These are phyloP conservation scores for Amphibalanus amphitrite DNA, from an alignment of 1,140 invertebrate genomes.

Conservation along the genomic window DNA sequence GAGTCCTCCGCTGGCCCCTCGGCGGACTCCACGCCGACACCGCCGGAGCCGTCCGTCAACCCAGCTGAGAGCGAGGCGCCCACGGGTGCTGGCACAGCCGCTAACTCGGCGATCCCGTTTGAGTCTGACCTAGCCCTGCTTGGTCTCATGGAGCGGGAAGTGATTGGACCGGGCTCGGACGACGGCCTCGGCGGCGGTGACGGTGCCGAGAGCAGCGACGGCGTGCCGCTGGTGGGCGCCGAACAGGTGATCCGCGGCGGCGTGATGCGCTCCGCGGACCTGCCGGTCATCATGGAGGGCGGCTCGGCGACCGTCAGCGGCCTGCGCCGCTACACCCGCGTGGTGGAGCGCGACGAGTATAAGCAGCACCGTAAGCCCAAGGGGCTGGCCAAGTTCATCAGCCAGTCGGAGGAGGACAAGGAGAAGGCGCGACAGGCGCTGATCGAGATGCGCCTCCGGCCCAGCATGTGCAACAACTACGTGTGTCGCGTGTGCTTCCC, in stretches of 20 bases:
- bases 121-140: background rate
- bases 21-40: no score
- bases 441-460: constrained; percentile 24
- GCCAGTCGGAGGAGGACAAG: constrained; percentile 22
- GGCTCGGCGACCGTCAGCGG: background rate
- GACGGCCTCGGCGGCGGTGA: no score
- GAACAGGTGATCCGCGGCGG: background rate
- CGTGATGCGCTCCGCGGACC: background rate
- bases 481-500: constrained; percentile 43
- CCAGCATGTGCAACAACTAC: constrained; percentile 26
- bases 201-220: no score
- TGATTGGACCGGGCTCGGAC: background rate
- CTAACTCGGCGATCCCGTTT: no score
- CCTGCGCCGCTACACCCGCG: background rate
- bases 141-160: background rate
- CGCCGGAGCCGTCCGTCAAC: background rate
- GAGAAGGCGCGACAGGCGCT: constrained; percentile 33
- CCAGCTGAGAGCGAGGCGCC: background rate
- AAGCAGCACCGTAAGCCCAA: constrained; percentile 26
- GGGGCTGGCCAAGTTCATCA: constrained; percentile 36
- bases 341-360: constrained; percentile 16
- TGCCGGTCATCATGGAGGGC: background rate
- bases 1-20: no score
- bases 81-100: no score
- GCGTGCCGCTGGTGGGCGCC: background rate